Evolutionary conservation across 1,140 invertebrate genomes (phyloP).

Genomic region (Uloborus diversus): DNA sequence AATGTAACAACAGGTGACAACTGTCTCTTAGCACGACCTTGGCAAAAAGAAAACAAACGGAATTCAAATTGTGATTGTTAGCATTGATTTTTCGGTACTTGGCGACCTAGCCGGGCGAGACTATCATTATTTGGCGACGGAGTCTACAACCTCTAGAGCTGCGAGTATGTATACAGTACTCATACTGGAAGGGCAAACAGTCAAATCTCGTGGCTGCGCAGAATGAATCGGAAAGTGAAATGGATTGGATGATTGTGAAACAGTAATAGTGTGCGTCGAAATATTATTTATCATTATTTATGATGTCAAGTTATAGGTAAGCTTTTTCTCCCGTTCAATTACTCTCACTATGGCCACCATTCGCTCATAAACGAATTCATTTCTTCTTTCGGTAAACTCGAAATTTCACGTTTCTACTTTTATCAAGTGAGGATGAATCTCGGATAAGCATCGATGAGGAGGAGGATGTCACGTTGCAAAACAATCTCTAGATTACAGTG

Average conservation of each 20-base stretch:
- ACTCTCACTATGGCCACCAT: background rate
- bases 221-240: background rate
- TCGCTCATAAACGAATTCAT: background rate
- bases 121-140: constrained; percentile 10
- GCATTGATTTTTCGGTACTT: constrained; percentile 4
- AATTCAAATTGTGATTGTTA: background rate
- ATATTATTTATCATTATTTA: background rate
- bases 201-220: background rate
- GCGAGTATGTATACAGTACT: background rate
- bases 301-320: too few relatives aligned
- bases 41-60: background rate
- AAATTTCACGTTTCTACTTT: background rate
- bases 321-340: background rate
- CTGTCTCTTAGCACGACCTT: constrained; percentile 9
- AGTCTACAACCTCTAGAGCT: background rate
- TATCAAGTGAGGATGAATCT: background rate
- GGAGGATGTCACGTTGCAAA: too few relatives aligned
- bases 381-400: background rate
- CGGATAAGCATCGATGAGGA: too few relatives aligned
- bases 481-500: too few relatives aligned
- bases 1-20: constrained; percentile 36
- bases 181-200: constrained; percentile 15
- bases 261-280: background rate
- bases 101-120: background rate
- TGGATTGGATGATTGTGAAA: background rate